Evolutionary conservation across 2,888 invertebrate species (phyloP).

Genomic region (Rotaria socialis): DNA sequence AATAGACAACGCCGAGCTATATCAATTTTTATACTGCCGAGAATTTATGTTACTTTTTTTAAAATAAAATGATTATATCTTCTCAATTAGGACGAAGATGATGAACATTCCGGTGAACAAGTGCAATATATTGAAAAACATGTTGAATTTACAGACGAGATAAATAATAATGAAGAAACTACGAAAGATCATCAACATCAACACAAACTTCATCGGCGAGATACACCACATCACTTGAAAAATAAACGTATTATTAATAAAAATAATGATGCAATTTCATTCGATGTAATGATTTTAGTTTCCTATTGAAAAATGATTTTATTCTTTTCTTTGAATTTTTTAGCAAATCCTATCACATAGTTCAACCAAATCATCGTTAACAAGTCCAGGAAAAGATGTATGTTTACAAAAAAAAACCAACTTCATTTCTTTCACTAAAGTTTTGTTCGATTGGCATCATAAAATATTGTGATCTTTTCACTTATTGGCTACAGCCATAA

Average conservation of each 20-base stretch:
- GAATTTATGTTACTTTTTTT: no score
- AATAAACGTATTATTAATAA: slow-evolving; percentile 74
- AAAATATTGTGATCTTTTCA: no score
- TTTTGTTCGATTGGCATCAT: no score
- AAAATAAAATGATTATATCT: no score
- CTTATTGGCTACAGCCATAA: no score
- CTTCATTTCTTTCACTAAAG: no score
- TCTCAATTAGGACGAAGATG: neutral
- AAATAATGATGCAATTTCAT: neutral
- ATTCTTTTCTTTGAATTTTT: neutral
- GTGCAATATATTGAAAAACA: slow-evolving; percentile 1
- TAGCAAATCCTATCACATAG: slow-evolving; percentile 7
- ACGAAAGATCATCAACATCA: neutral
- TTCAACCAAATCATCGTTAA: slow-evolving; percentile 2
- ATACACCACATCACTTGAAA: slow-evolving; percentile 98
- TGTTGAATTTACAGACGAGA: slow-evolving; percentile 29
- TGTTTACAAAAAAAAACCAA: neutral
- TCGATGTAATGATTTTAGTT: neutral
- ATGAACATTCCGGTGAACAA: neutral
- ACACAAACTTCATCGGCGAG: slow-evolving; percentile 72
- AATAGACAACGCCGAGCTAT: no score
- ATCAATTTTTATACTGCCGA: no score
- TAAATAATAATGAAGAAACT: slow-evolving; percentile 36
- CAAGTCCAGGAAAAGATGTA: slow-evolving; percentile 3
- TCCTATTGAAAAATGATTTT: neutral